A percentile compares a stretch with the other conserved stretches of the same genome.
These are phyloP conservation scores for Bufo bufo DNA, from an alignment of 2,113 vertebrate species.

Conservation along the genomic window DNA sequence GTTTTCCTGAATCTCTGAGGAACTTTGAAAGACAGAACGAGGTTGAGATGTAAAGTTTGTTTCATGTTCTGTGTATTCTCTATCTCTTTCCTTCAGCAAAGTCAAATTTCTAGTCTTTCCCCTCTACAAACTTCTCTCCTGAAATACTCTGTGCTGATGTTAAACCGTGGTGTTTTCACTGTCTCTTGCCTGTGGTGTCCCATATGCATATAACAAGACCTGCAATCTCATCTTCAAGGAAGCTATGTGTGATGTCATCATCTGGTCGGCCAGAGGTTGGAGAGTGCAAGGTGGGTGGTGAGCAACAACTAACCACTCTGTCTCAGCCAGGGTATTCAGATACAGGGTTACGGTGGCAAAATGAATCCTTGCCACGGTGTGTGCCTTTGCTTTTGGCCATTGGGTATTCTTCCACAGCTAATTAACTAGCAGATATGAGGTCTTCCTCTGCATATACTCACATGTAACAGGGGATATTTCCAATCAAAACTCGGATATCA, in stretches of 20 bases:
- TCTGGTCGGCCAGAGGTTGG: no score
- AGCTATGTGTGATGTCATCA: no score
- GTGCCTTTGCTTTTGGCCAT: no score
- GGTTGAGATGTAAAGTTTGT: background rate
- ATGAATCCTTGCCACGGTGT: no score
- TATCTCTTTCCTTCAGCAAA: background rate
- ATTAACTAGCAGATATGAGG: background rate
- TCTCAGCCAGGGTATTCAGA: background rate
- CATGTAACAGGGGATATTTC: conserved; percentile 85
- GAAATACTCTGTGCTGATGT: background rate
- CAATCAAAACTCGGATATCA: conserved; percentile 84
- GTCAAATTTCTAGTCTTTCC: background rate
- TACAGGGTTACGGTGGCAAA: no score
- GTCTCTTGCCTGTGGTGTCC: no score
- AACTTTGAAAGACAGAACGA: conserved; percentile 65
- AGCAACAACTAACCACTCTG: no score
- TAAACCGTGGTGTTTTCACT: background rate
- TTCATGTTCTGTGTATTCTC: background rate
- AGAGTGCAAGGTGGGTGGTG: no score
- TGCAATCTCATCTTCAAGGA: no score
- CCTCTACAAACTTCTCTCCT: background rate
- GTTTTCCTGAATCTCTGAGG: conserved; percentile 76
- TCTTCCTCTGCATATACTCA: conserved; percentile 68
- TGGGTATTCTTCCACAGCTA: no score
- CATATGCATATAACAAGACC: no score